A percentile compares a stretch with the other conserved stretches of the same genome.
These are phyloP conservation scores for Avahi laniger DNA, from an alignment of 2,797 vertebrate species.

Conservation along the genomic window DNA sequence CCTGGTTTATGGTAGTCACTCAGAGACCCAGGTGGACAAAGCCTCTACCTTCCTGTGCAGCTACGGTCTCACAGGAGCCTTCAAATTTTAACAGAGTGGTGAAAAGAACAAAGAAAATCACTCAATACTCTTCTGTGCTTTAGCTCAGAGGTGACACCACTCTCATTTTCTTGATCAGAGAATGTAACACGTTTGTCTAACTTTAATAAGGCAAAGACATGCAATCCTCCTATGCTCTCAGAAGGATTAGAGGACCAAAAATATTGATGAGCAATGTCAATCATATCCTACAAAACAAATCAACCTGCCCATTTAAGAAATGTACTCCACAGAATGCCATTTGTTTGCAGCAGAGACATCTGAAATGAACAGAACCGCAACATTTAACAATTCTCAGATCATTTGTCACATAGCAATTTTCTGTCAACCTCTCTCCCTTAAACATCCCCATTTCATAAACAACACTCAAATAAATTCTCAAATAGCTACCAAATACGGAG, in stretches of 20 bases:
- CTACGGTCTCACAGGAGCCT: background rate
- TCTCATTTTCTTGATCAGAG: background rate
- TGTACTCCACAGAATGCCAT: background rate
- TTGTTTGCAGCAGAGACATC: background rate
- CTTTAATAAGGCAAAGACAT: background rate
- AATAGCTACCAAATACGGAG: slow-evolving; percentile 42
- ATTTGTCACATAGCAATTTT: slow-evolving; percentile 52
- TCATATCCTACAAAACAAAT: background rate
- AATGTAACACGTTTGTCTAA: background rate
- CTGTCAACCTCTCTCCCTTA: slow-evolving; percentile 26
- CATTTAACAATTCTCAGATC: slow-evolving; percentile 27
- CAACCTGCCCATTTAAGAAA: background rate
- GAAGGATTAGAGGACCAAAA: background rate
- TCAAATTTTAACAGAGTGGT: background rate
- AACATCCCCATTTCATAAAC: slow-evolving; percentile 48
- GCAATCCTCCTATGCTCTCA: background rate
- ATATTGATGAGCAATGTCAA: background rate
- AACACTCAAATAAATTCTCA: background rate
- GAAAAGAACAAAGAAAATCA: background rate
- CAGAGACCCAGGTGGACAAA: background rate
- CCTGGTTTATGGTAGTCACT: background rate
- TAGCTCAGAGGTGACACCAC: background rate
- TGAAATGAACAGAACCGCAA: slow-evolving; percentile 11
- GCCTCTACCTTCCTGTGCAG: background rate
- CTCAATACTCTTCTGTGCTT: background rate